Conservation (phyloP, 2,113 vertebrate species). For the Vidua chalybeata region DNA sequence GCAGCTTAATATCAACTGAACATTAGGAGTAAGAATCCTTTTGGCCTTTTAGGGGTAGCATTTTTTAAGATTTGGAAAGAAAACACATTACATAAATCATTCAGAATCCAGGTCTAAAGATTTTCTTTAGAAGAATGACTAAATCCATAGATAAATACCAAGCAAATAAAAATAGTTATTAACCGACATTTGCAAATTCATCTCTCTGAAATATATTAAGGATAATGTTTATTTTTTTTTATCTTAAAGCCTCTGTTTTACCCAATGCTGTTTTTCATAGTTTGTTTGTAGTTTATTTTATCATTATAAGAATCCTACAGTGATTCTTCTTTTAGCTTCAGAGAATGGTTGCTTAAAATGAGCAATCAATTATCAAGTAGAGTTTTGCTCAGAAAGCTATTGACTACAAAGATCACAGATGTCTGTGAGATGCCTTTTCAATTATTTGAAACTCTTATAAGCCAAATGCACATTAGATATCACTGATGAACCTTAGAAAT, state of each 20-base stretch:
- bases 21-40: neutral
- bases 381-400: neutral
- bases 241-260: neutral
- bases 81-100: neutral
- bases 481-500: neutral
- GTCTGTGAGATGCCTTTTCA: neutral
- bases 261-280: neutral
- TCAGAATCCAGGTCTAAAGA: neutral
- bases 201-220: neutral
- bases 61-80: neutral
- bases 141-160: neutral
- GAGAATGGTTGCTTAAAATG: neutral
- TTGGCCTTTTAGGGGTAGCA: neutral
- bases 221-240: neutral
- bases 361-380: neutral
- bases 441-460: neutral
- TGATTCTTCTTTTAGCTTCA: neutral
- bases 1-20: neutral
- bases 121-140: neutral
- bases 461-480: neutral
- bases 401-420: neutral
- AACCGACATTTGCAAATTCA: neutral
- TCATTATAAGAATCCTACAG: neutral
- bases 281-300: neutral
- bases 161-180: neutral